Evolutionary conservation across 2,888 invertebrate species (phyloP).

Genomic region (Mamestra brassicae): DNA sequence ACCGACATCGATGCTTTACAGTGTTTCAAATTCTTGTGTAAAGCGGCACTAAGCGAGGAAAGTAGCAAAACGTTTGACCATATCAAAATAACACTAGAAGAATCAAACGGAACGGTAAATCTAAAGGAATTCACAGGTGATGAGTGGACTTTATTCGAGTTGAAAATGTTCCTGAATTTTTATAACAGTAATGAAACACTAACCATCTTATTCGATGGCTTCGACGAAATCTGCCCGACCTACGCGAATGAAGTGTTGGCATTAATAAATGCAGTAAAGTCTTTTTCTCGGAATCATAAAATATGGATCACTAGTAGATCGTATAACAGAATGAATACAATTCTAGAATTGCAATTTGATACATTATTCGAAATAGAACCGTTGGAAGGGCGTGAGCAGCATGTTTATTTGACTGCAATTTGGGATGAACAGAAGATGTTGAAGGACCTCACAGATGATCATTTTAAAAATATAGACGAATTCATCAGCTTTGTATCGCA

Average conservation of each 20-base stretch:
- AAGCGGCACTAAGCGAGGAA: slow-evolving; percentile 6
- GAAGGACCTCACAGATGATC: neutral
- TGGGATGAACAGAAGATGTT: slow-evolving; percentile 4
- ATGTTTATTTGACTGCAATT: neutral
- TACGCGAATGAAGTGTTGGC: slow-evolving; percentile 19
- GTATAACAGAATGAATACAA: slow-evolving; percentile 8
- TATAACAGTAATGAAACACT: slow-evolving; percentile 28
- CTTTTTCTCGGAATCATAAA: neutral
- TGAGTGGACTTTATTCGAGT: slow-evolving; percentile 19
- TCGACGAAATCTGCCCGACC: slow-evolving; percentile 56
- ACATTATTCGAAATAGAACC: neutral
- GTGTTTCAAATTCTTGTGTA: slow-evolving; percentile 26
- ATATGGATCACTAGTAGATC: slow-evolving; percentile 57
- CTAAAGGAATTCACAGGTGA: slow-evolving; percentile 13
- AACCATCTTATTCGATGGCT: slow-evolving; percentile 59
- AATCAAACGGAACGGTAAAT: neutral
- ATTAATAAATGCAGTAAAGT: slow-evolving; percentile 19
- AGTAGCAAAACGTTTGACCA: neutral
- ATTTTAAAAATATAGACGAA: neutral
- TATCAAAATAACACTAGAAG: slow-evolving; percentile 4
- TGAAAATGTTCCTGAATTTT: slow-evolving; percentile 46
- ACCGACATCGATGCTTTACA: slow-evolving; percentile 8
- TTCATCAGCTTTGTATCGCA: neutral
- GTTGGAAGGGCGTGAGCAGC: neutral
- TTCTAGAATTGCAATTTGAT: neutral